These are phyloP conservation scores for Agrypnia vestita DNA, from an alignment of 1,140 invertebrate genomes.

Conservation along the genomic window DNA sequence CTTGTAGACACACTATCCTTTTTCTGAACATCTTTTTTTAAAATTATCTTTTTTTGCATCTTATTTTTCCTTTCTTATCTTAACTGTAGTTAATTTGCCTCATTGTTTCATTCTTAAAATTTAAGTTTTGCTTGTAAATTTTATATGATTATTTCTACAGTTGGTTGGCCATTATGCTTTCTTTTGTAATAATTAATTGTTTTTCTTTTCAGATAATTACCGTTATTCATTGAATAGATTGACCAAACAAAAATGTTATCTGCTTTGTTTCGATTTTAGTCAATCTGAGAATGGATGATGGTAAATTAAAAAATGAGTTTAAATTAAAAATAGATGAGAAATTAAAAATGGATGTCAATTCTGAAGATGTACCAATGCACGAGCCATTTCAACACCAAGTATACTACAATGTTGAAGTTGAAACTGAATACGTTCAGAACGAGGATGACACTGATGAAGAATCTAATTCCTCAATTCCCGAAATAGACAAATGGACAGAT, in stretches of 20 bases:
- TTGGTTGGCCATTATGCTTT: no score
- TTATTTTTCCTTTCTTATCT: no score
- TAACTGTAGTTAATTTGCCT: no score
- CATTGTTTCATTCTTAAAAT: no score
- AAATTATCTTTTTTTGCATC: no score
- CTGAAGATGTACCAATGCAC: neutral
- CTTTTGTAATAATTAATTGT: neutral
- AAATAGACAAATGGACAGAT: constrained; percentile 3
- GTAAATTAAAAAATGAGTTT: neutral
- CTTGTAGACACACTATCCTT: no score
- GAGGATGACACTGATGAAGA: neutral
- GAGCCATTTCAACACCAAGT: constrained; percentile 23
- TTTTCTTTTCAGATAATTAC: neutral
- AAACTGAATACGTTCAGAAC: neutral
- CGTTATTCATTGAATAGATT: no score
- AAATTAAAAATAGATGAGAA: no score
- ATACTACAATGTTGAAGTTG: constrained; percentile 15
- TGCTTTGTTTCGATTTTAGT: neutral
- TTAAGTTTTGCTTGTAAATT: no score
- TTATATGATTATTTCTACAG: neutral
- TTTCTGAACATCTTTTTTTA: no score
- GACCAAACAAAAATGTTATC: no score
- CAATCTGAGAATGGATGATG: neutral
- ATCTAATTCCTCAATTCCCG: neutral
- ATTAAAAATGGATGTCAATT: no score